Base-by-base conservation (phyloP, 1,140 invertebrate genomes). In the Rhagoletis zephyria region DNA sequence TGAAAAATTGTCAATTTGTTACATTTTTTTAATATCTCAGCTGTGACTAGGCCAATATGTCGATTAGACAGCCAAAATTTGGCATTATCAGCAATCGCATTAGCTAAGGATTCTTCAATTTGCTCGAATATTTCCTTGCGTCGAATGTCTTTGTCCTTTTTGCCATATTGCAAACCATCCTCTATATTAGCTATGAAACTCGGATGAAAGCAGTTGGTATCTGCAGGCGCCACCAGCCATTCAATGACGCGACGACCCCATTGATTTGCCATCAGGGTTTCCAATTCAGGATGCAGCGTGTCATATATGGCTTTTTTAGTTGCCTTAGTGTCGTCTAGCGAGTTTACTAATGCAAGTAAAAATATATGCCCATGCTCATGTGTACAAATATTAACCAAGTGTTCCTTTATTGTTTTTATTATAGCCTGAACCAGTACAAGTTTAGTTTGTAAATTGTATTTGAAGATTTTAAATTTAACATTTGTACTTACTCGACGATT, bases 261-360 rank as follows among this genome's bases (percentile, higher is more conserved):
- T 91, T 97, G 96, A 92, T 96, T 95, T 51, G 93, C 91, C 0
- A 95, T 95, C 42, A 99, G 94, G 42, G 96, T 95, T 65, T 95
- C 94, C 0, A 98, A 89, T 90, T 96, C 95, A 7, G 94, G 95
- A 48, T 96, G 93, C 77, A 99, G 93, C 90, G 97, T 96, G 85
- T 96, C 93, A 30, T 97, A 93, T 67, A 97, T 95, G 14, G 96
- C 95, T 93, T 99, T 98, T 89, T 96, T 96, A 40, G 98, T 94
- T 0, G 99, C 93, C 77, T 97, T 96, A 3, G 98, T 99, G 90
- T 99, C 98, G 93, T 99, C 98, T 1, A 98, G 95, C n/a, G 95
- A 94, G 92, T 99, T 98, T 89, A 99, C 96, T 74, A 99, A 94
- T 1, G 97, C 95, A 87, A 98, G 93, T 56, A 99, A 92, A 9